Percentiles rank a stretch among this genome's conserved stretches.
phyloP scores from a whole-genome alignment of 2,888 invertebrate genomes.

The Clepsis dumicolana region DNA sequence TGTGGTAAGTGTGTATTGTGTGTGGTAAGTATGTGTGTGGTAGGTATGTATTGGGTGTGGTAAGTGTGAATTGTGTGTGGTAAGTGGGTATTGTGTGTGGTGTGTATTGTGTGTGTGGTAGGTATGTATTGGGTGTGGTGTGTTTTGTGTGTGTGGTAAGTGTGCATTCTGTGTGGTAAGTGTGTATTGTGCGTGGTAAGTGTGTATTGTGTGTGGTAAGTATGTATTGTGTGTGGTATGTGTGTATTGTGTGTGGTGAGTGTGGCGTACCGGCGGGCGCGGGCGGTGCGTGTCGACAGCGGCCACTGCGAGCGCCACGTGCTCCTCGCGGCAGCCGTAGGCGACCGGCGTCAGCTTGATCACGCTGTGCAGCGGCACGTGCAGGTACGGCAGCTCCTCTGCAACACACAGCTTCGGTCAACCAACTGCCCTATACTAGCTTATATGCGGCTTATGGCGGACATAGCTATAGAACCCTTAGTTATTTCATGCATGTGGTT shows the following conservation, averaged over 20 bases:
- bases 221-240: not conserved
- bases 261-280: conserved; percentile 90
- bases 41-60: too few relatives aligned
- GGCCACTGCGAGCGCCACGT: conserved; percentile 95
- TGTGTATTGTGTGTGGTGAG: not conserved
- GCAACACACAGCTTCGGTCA: too few relatives aligned
- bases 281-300: conserved; percentile 99
- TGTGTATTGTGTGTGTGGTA: not conserved
- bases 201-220: not conserved
- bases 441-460: too few relatives aligned
- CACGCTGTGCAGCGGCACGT: conserved; percentile 97
- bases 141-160: conserved; percentile 19
- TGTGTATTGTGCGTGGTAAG: not conserved
- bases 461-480: too few relatives aligned
- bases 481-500: too few relatives aligned
- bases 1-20: not conserved
- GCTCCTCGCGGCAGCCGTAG: conserved; percentile 98
- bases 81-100: too few relatives aligned
- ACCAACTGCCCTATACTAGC: too few relatives aligned
- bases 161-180: not conserved
- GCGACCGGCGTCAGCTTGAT: conserved; percentile 99
- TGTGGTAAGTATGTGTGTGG: too few relatives aligned
- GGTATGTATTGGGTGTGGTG: not conserved
- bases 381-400: conserved; percentile 96
- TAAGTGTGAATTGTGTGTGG: too few relatives aligned